These are phyloP conservation scores for Zosterops hypoxanthus DNA, from an alignment of 2,113 vertebrate species.

Conservation along the genomic window DNA sequence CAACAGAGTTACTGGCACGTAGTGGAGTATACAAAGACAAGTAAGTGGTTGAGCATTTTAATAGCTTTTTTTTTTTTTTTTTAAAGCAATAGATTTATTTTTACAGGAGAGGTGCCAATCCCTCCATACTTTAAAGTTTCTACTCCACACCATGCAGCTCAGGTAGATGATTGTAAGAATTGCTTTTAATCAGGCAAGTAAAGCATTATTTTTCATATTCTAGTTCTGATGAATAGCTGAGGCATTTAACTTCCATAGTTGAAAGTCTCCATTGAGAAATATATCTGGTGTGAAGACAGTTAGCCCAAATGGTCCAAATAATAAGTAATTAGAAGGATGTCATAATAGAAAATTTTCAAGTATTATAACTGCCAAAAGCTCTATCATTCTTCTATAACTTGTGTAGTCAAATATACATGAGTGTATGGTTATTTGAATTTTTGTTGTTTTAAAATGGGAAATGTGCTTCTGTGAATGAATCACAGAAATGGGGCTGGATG, in stretches of 20 bases:
- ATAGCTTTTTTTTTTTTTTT: not conserved
- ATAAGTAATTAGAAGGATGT: not conserved
- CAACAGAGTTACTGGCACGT: not conserved
- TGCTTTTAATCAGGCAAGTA: not conserved
- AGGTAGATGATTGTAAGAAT: not conserved
- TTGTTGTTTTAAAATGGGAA: not conserved
- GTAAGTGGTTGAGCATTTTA: not conserved
- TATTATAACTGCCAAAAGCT: not conserved
- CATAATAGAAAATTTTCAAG: not conserved
- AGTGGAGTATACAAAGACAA: not conserved
- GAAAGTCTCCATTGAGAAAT: not conserved
- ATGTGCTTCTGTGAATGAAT: conserved; percentile 28
- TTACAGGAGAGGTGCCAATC: not conserved
- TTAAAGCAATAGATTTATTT: not conserved
- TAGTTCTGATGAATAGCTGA: not conserved
- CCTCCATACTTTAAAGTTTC: not conserved
- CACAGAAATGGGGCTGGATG: not conserved
- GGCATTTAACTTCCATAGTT: not conserved
- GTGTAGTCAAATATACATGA: not conserved
- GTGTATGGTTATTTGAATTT: not conserved
- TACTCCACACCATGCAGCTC: not conserved
- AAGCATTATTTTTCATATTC: not conserved
- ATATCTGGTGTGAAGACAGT: not conserved
- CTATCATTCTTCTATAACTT: not conserved
- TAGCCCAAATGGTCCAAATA: not conserved